These are phyloP conservation scores for Apteryx mantelli DNA, from an alignment of 2,113 vertebrate species.

Conservation along the genomic window DNA sequence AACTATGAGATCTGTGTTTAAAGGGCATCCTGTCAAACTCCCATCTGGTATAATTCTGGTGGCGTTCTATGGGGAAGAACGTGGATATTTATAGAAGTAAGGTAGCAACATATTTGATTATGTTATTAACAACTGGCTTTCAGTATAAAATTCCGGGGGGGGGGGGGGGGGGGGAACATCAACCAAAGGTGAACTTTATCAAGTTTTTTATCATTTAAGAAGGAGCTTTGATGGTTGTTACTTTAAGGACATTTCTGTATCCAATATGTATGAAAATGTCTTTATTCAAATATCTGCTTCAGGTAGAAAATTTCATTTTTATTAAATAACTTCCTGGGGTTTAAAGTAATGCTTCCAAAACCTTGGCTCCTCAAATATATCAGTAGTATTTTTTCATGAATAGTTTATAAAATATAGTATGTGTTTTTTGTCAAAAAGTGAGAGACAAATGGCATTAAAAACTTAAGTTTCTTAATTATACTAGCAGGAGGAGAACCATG, in stretches of 20 bases:
- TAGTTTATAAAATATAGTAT: not conserved
- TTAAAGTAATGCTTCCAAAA: constrained; percentile 31
- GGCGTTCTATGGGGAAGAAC: not conserved
- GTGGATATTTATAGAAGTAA: not conserved
- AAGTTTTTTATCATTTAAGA: not conserved
- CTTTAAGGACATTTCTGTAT: not conserved
- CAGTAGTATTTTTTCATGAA: not conserved
- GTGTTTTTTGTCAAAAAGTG: not conserved
- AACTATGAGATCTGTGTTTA: not conserved
- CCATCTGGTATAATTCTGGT: not conserved
- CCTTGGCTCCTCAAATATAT: not conserved
- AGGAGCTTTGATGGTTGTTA: not conserved
- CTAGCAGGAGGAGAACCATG: not conserved
- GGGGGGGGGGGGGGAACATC: not conserved
- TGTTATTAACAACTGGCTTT: not conserved
- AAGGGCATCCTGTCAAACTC: not conserved
- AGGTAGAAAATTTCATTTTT: constrained; percentile 29
- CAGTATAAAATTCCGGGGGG: not conserved
- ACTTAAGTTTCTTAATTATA: constrained; percentile 2
- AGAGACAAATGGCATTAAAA: constrained; percentile 20
- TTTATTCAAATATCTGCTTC: not conserved
- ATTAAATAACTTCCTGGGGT: constrained; percentile 18
- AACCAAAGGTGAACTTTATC: constrained; percentile 2
- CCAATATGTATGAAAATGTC: not conserved
- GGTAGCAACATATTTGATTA: not conserved